Evolutionary conservation across 2,797 vertebrate species (phyloP).

Genomic region (Enteromius mattozi): DNA sequence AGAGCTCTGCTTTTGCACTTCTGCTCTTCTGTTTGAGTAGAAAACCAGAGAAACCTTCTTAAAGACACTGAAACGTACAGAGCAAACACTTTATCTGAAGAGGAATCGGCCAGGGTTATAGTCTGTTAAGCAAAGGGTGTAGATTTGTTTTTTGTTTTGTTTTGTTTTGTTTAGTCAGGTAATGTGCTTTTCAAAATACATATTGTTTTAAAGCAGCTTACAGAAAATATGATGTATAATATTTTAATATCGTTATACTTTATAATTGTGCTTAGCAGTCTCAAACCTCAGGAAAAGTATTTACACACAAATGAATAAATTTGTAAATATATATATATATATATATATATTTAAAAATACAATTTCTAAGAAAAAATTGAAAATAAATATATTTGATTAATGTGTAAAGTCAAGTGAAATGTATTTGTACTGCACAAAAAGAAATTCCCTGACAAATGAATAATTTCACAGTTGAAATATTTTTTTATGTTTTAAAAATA

Average conservation of each 20-base stretch:
- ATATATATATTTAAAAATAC: background rate
- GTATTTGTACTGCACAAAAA: background rate
- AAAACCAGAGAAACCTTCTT: background rate
- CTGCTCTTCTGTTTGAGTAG: slow-evolving; percentile 37
- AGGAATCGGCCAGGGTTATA: background rate
- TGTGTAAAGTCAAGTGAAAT: background rate
- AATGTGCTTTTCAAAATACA: background rate
- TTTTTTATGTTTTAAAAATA: background rate
- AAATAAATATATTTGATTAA: background rate
- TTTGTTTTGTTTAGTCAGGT: too few species aligned
- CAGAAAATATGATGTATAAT: background rate
- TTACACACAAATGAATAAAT: background rate
- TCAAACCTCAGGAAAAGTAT: background rate
- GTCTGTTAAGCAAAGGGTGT: background rate
- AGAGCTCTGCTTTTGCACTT: slow-evolving; percentile 42
- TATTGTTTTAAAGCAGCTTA: background rate
- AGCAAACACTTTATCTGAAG: background rate
- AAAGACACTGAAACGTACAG: background rate
- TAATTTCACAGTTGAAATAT: background rate
- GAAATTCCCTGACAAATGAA: too few species aligned
- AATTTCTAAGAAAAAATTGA: background rate
- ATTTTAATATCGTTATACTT: background rate
- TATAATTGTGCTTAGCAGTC: background rate
- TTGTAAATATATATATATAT: background rate
- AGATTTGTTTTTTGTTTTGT: too few species aligned